These are phyloP conservation scores for Avahi laniger DNA, from an alignment of 2,797 vertebrate species.

Conservation along the genomic window DNA sequence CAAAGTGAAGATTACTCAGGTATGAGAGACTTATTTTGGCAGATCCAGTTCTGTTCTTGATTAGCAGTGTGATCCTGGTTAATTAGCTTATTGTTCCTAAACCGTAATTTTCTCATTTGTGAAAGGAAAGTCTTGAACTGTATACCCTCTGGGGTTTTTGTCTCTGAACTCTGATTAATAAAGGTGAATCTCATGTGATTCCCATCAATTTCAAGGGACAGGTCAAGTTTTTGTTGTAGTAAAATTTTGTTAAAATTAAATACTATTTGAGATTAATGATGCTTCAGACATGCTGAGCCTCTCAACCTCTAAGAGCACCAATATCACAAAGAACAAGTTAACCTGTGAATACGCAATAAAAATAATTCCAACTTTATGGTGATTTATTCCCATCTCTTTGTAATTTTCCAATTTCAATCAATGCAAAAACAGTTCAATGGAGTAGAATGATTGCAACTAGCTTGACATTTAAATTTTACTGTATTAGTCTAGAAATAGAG, in stretches of 20 bases:
- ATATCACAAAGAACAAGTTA: constrained; percentile 7
- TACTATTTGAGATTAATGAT: neutral
- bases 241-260: constrained; percentile 29
- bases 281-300: neutral
- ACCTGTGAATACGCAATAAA: neutral
- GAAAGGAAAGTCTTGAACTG: neutral
- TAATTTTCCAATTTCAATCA: constrained; percentile 20
- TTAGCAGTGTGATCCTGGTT: neutral
- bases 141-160: neutral
- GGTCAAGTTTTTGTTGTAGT: neutral
- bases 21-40: neutral
- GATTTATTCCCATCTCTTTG: neutral
- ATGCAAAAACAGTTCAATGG: neutral
- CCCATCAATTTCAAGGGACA: neutral
- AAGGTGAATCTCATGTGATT: neutral
- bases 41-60: neutral
- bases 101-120: neutral
- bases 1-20: neutral
- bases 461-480: constrained; percentile 14
- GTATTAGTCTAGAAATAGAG: constrained; percentile 21
- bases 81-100: neutral
- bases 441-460: neutral
- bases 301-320: neutral
- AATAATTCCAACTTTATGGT: neutral
- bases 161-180: neutral